Percentiles rank a stretch among this genome's conserved stretches.
Conservation (phyloP, 2,888 invertebrate species). For the Tipula confusa region DNA sequence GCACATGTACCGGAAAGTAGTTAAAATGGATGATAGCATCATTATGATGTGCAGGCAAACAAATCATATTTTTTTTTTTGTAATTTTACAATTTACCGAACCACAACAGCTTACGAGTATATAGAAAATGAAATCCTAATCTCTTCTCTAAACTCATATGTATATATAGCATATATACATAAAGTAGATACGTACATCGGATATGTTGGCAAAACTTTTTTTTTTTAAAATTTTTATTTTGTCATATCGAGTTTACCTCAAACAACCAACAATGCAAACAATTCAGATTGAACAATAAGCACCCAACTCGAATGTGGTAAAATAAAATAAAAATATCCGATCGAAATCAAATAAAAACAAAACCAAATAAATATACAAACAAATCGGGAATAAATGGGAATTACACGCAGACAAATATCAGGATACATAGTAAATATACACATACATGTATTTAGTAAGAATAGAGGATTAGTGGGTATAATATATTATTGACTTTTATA, state of each 20-base stretch:
- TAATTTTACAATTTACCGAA: not conserved
- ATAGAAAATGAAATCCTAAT: not conserved
- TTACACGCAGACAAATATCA: not conserved
- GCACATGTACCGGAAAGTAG: not conserved
- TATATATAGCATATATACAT: not conserved
- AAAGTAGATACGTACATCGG: not conserved
- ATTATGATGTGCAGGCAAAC: not conserved
- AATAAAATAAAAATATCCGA: conserved; percentile 13
- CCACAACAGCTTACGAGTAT: not conserved
- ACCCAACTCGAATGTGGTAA: not conserved
- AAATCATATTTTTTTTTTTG: not conserved
- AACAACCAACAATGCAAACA: not conserved
- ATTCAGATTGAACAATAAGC: not conserved
- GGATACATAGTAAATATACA: not conserved
- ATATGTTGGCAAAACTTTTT: not conserved
- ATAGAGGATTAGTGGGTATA: not conserved
- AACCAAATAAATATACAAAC: not conserved
- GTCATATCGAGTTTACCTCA: conserved; percentile 25
- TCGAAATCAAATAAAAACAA: conserved; percentile 3
- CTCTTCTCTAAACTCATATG: not conserved
- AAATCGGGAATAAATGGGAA: not conserved
- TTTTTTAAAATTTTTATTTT: not conserved
- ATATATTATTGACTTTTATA: conserved; percentile 1
- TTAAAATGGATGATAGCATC: conserved; percentile 3
- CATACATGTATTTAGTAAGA: not conserved